Percentiles rank a stretch among this genome's conserved stretches.
Evolutionary conservation across 2,797 vertebrate genomes (phyloP).

Genomic region (Phalloptychus januarius): DNA sequence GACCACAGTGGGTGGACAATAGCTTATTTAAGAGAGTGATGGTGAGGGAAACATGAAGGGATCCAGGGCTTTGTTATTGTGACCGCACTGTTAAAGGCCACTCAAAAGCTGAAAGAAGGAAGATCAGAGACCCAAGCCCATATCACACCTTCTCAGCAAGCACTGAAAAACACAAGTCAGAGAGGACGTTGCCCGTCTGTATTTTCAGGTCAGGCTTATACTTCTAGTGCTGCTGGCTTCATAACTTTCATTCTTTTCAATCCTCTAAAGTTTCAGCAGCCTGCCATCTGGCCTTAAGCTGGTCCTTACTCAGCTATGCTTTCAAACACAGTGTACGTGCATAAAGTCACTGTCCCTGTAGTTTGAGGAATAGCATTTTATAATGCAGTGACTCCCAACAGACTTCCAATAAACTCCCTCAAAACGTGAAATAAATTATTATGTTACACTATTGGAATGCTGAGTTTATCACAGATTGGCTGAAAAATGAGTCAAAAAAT

Average conservation of each 20-base stretch:
- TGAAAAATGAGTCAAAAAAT: background rate
- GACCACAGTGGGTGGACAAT: slow-evolving; percentile 44
- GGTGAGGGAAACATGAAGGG: slow-evolving; percentile 50
- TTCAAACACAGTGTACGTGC: background rate
- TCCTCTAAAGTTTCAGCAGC: background rate
- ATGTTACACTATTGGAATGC: background rate
- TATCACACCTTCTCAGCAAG: background rate
- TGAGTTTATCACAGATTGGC: background rate
- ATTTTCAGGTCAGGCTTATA: background rate
- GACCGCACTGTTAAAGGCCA: slow-evolving; percentile 29
- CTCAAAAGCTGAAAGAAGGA: slow-evolving; percentile 31
- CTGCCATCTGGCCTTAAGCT: background rate
- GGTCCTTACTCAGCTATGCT: background rate
- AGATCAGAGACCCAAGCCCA: slow-evolving; percentile 49
- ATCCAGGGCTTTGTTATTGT: slow-evolving; percentile 40
- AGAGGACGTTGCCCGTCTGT: slow-evolving; percentile 7
- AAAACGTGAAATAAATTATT: background rate
- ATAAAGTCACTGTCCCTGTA: background rate
- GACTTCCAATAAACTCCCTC: background rate
- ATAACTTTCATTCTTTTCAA: background rate
- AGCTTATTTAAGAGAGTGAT: slow-evolving; percentile 49
- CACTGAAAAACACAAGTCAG: background rate
- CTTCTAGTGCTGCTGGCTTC: background rate
- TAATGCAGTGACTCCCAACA: background rate
- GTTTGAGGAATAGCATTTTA: background rate